A percentile compares a stretch with the other conserved stretches of the same genome.
Evolutionary conservation across 2,797 vertebrate species (phyloP).

Genomic region (Petrocephalus sullivani): DNA sequence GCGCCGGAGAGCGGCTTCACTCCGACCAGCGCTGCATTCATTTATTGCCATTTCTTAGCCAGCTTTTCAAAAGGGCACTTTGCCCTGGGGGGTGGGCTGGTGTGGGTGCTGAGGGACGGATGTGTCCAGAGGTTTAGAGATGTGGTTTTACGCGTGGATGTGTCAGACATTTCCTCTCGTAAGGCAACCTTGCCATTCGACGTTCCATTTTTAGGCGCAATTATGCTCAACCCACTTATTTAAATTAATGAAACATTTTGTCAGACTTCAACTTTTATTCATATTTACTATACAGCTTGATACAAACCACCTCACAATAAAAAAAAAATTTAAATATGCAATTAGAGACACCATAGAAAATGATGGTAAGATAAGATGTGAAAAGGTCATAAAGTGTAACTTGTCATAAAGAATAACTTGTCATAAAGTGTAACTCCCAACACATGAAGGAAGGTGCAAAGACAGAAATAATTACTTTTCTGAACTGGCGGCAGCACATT

Average conservation of each 20-base stretch:
- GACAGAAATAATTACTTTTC: background rate
- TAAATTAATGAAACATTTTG: background rate
- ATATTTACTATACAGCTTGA: background rate
- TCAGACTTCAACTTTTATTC: background rate
- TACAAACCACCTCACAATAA: background rate
- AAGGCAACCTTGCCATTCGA: background rate
- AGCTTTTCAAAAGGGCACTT: conserved; percentile 37
- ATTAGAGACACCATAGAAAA: background rate
- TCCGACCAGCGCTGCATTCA: conserved; percentile 52
- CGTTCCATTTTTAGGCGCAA: background rate
- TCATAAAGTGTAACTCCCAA: background rate
- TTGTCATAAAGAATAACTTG: no score
- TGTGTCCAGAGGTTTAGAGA: conserved; percentile 4
- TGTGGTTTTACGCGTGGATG: background rate
- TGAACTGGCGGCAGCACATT: background rate
- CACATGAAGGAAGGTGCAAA: background rate
- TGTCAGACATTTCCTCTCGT: background rate
- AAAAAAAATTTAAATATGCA: background rate
- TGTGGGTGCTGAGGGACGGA: background rate
- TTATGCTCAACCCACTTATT: background rate
- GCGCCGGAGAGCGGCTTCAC: conserved; percentile 54
- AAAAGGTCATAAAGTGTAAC: no score
- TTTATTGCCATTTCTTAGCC: conserved; percentile 52
- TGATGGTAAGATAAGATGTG: background rate
- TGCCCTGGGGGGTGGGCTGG: conserved; percentile 23